Evolutionary conservation across 2,888 invertebrate genomes (phyloP).

Genomic region (Trilocha varians): DNA sequence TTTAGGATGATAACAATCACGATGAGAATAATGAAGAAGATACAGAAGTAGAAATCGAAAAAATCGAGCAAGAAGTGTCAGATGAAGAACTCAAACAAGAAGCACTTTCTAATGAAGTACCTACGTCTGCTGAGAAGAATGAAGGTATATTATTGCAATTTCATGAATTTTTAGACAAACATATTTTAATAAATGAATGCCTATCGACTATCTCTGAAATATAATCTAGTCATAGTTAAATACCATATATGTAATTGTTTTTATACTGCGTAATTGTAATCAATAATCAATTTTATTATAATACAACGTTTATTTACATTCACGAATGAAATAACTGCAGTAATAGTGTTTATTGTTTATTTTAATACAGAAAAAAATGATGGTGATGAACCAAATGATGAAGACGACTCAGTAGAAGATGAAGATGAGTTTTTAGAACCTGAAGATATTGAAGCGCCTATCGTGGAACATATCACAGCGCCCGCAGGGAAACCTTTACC

Average conservation of each 20-base stretch:
- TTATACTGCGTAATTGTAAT: no score
- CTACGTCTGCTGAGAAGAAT: background rate
- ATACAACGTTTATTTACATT: background rate
- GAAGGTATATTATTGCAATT: background rate
- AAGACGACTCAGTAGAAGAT: constrained; percentile 28
- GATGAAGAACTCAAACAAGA: constrained; percentile 30
- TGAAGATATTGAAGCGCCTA: constrained; percentile 42
- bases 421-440: constrained; percentile 40
- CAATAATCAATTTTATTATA: no score
- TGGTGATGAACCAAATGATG: constrained; percentile 22
- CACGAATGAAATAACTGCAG: background rate
- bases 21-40: constrained; percentile 39
- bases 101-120: background rate
- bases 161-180: background rate
- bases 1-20: constrained; percentile 39
- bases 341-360: background rate
- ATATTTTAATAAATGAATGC: no score
- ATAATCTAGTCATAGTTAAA: no score
- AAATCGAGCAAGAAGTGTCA: constrained; percentile 46
- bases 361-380: constrained; percentile 21
- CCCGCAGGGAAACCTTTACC: constrained; percentile 57
- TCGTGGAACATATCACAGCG: constrained; percentile 44
- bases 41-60: constrained; percentile 54
- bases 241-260: no score
- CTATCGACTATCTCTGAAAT: no score